Evolutionary conservation across 2,797 vertebrate species (phyloP), one percentile per base, ranked within the genome.

Genomic region (Ceyx erithaca): DNA sequence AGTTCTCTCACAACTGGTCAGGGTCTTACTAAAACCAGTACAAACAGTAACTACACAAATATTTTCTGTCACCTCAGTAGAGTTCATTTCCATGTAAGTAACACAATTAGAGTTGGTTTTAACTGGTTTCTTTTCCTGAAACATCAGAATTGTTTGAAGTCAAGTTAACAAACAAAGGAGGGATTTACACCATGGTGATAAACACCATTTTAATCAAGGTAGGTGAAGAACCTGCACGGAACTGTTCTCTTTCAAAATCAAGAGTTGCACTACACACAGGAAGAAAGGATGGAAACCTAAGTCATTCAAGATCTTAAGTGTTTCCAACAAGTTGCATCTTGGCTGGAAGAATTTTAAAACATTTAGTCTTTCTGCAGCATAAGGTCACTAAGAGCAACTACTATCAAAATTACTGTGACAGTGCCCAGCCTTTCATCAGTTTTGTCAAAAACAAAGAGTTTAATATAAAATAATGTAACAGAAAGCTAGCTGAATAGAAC

Each of bases 151-250:
- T 51, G n/a, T 45, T 9, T 75, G 15, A 75, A 64, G n/a, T 26
- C 10, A 58, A 73, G 33, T 35, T n/a, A 71, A 46, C 62, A 63
- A 71, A 46, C 62, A 63, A 58, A 25, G 14, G 26, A 89, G n/a
- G 51, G 16, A 21, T 55, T 61, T 64, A 48, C 17, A 28, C 23
- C 21, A 41, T 3, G 6, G 10, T 31, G 75, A 70, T 10, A 51
- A 66, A 57, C 10, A 35, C 0, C 0, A 12, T 43, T 87, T 52
- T 52, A 46, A 52, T 48, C 2, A 1, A n/a, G 16, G 23, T 5
- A 52, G 20, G 16, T 48, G 18, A 76, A 76, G 21, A 80, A 75
- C 14, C 37, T 22, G 14, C 31, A 15, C 23, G 46, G 19, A 84
- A 62, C n/a, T 26, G 6, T 72, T 64, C 22, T 40, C 46, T 45